Evolutionary conservation across 1,140 invertebrate genomes (phyloP).

Genomic region (Sarcophaga peregrina): DNA sequence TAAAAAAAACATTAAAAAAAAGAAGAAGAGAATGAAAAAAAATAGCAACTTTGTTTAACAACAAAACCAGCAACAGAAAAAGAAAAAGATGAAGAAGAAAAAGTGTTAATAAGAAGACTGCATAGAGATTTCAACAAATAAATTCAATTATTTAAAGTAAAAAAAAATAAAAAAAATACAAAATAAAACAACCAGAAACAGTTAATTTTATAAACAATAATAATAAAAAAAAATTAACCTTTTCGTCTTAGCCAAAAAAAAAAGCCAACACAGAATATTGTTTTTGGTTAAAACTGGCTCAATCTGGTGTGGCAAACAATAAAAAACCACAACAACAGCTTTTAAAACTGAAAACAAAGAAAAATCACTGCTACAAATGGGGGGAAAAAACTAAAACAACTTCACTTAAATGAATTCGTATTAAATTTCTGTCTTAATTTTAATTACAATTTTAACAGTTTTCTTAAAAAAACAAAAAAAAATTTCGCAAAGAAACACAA

Average conservation of each 20-base stretch:
- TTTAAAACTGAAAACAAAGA: background rate
- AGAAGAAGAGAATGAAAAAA: background rate
- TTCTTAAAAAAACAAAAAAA: background rate
- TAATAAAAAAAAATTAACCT: too few relatives aligned
- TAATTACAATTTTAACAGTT: background rate
- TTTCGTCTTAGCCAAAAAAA: background rate
- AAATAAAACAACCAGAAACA: background rate
- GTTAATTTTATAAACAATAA: constrained; percentile 9
- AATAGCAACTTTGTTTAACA: background rate
- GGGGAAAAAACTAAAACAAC: background rate
- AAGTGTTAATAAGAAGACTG: constrained; percentile 10
- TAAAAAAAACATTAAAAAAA: background rate
- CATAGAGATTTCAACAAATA: background rate
- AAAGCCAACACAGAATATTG: background rate
- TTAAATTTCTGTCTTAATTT: background rate
- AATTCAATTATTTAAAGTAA: background rate
- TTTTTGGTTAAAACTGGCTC: constrained; percentile 14
- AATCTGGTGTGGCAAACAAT: background rate
- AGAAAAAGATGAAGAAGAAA: background rate
- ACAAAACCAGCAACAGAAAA: too few relatives aligned
- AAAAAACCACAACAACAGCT: background rate
- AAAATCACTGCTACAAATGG: background rate
- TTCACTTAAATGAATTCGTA: background rate
- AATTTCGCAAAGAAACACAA: background rate
- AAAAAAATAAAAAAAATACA: background rate